phyloP scores from a whole-genome alignment of 2,113 vertebrate genomes.

The Cyprinus carpio region DNA sequence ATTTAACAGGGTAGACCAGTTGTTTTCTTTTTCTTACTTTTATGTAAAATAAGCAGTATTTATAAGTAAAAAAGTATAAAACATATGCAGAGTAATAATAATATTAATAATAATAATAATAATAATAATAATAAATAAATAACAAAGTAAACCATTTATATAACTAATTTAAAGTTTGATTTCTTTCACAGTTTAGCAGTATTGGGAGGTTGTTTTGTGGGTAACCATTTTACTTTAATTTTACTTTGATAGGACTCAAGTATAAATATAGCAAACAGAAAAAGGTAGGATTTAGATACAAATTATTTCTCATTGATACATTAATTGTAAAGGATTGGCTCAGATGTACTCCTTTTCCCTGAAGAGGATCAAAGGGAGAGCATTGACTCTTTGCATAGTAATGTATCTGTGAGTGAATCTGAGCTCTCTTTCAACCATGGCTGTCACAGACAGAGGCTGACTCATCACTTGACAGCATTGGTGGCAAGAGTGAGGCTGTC shows the following conservation, averaged over 20 bases:
- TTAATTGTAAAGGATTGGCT: constrained; percentile 30
- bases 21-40: no score
- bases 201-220: not conserved
- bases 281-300: constrained; percentile 6
- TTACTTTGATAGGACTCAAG: not conserved
- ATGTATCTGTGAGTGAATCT: constrained; percentile 47
- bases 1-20: no score
- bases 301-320: constrained; percentile 50
- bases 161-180: not conserved
- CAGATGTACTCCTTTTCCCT: constrained; percentile 43
- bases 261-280: not conserved
- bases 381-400: constrained; percentile 22
- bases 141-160: no score
- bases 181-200: not conserved
- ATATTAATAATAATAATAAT: no score
- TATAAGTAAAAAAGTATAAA: no score
- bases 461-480: not conserved
- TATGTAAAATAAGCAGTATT: no score
- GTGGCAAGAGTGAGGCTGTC: not conserved
- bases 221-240: not conserved
- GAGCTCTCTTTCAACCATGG: constrained; percentile 43
- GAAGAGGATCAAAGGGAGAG: constrained; percentile 48
- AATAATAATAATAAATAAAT: no score
- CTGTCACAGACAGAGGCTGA: not conserved
- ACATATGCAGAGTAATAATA: no score